A percentile compares a stretch with the other conserved stretches of the same genome.
These are phyloP conservation scores for Ferrisia virgata DNA, from an alignment of 2,888 invertebrate species.

Conservation along the genomic window DNA sequence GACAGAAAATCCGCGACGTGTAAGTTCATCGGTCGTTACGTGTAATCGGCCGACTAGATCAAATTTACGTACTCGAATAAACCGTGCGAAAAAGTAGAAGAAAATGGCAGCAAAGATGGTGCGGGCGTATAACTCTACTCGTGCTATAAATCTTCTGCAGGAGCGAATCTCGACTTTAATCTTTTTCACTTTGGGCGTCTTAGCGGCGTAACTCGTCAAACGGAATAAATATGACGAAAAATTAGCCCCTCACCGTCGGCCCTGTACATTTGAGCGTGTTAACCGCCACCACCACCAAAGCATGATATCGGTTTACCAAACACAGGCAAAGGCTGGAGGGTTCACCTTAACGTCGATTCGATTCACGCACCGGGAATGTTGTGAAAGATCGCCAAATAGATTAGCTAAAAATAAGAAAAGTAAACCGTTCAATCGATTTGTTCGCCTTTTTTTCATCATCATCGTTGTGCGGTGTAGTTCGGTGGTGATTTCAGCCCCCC, in stretches of 20 bases:
- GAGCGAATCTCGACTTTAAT: neutral
- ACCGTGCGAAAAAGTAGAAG: too few species aligned
- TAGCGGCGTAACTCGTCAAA: neutral
- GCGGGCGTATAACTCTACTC: too few species aligned
- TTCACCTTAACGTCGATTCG: neutral
- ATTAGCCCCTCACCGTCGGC: neutral
- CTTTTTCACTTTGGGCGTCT: neutral
- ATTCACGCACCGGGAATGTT: neutral
- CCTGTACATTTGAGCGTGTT: neutral
- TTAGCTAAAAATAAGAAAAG: neutral
- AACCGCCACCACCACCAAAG: too few species aligned
- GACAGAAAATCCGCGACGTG: too few species aligned
- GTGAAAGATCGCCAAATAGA: conserved; percentile 14
- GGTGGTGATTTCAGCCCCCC: neutral
- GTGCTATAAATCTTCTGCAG: too few species aligned
- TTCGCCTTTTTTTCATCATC: neutral
- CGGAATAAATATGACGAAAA: neutral
- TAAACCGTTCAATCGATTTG: neutral
- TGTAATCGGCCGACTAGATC: too few species aligned
- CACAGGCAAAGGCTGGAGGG: neutral
- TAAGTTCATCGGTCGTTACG: too few species aligned
- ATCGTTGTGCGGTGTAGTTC: too few species aligned
- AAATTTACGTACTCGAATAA: too few species aligned
- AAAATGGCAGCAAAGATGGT: too few species aligned
- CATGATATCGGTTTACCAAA: too few species aligned